Base-by-base conservation (phyloP, 2,113 vertebrate species). In the Tretioscincus oriximinensis region DNA sequence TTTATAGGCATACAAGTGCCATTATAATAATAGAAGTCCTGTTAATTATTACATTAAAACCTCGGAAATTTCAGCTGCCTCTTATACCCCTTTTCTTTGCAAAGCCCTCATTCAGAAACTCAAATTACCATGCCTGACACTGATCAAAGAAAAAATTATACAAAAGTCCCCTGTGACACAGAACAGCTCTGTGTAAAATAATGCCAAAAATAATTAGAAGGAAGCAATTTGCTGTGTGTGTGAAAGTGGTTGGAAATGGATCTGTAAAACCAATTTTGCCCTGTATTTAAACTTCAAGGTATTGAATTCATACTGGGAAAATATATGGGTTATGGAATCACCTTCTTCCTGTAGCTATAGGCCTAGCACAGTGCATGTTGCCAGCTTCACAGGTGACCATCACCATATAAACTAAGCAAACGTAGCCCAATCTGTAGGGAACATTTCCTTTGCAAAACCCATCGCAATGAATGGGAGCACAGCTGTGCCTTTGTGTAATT, bases 121-220 rank as follows among this genome's bases (percentile, higher is more conserved):
- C 85, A 89, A 83, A 90, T 89, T 91, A 85, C 87, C 88, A 85
- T 79, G 84, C 91, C 84, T 11, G 11, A 82, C 88, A 87, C 82
- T 73, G 77, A 88, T 86, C 87, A 86, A 90, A 88, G 86, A 89
- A 86, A n/a, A 82, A 45, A 35, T 84, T 90, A 89, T 88, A 68
- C 49, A 87, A 79, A 85, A 83, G 14, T 58, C 85, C 58, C 85
- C 61, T 70, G 81, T 80, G 91, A 66, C 84, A 86, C 28, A 76
- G 1, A 0, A 66, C 73, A 82, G 22, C 7, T 51, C 87, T 83
- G 81, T 81, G 66, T 87, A 91, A 88, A 87, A 87, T 90, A 88
- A 89, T 84, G 75, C 75, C 88, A 87, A 88, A 84, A 93, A 91
- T 90, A 92, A 92, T 93, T 90, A 90, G 86, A 77, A 90, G 88